phyloP scores from a whole-genome alignment of 2,113 vertebrate genomes.

The Chiloscyllium plagiosum region DNA sequence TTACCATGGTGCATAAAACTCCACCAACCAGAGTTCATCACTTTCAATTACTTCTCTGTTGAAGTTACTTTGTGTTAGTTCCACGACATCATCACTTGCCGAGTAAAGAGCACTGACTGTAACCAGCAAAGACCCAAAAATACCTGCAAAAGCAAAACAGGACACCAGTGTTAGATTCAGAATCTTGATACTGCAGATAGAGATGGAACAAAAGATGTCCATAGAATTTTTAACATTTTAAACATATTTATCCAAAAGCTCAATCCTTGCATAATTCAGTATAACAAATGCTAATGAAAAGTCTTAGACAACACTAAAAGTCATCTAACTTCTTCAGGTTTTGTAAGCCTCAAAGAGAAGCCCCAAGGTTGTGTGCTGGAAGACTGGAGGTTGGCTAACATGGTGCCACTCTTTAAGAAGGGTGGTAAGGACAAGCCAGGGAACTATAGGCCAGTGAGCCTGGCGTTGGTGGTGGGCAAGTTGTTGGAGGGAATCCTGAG shows the following conservation, averaged over 20 bases:
- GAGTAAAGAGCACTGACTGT: constrained; percentile 73
- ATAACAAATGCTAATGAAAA: background rate
- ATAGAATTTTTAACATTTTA: background rate
- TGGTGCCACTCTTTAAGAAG: no score
- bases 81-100: constrained; percentile 71
- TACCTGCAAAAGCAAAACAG: constrained; percentile 55
- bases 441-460: no score
- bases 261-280: constrained; percentile 3
- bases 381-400: no score
- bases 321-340: no score
- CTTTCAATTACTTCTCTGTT: constrained; percentile 89
- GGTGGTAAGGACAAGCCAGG: no score
- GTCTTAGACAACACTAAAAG: background rate
- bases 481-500: no score
- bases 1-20: constrained; percentile 97
- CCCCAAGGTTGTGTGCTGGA: background rate
- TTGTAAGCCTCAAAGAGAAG: background rate
- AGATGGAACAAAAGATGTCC: background rate
- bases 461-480: no score
- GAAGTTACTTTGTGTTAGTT: constrained; percentile 82
- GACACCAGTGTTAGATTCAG: background rate
- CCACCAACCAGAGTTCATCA: constrained; percentile 82
- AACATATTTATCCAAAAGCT: background rate
- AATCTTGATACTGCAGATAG: background rate
- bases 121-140: constrained; percentile 70